Evolutionary conservation across 2,113 vertebrate genomes (phyloP).

Genomic region (Poicephalus gulielmi): DNA sequence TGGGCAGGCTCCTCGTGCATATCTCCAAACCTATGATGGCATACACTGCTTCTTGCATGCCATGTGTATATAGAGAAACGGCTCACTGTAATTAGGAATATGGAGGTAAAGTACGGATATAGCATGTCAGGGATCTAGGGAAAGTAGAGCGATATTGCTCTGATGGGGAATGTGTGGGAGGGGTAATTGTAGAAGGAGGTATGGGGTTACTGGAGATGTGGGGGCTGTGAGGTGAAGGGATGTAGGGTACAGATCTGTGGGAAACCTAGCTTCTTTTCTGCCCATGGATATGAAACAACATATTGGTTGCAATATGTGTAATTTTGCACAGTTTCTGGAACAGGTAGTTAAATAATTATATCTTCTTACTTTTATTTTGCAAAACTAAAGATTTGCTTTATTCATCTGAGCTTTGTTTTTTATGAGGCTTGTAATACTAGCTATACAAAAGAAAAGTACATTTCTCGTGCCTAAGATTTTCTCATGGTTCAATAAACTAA

Average conservation of each 20-base stretch:
- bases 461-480: neutral
- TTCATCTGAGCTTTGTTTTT: neutral
- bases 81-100: neutral
- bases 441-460: neutral
- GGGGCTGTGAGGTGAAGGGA: neutral
- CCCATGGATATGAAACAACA: neutral
- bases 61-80: accelerated
- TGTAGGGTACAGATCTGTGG: neutral
- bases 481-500: neutral
- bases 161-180: neutral
- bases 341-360: neutral
- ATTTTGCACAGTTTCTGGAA: neutral
- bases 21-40: neutral
- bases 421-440: neutral
- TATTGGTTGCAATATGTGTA: neutral
- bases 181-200: neutral
- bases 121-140: neutral
- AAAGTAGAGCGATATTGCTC: neutral
- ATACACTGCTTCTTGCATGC: neutral
- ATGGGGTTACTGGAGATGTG: neutral
- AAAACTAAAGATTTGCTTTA: slow-evolving; percentile 31
- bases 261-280: neutral
- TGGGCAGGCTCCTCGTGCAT: too few species aligned
- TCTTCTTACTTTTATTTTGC: neutral
- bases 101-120: neutral